A percentile compares a stretch with the other conserved stretches of the same genome.
phyloP scores from a whole-genome alignment of 2,888 invertebrate genomes.

The Macaria liturata region DNA sequence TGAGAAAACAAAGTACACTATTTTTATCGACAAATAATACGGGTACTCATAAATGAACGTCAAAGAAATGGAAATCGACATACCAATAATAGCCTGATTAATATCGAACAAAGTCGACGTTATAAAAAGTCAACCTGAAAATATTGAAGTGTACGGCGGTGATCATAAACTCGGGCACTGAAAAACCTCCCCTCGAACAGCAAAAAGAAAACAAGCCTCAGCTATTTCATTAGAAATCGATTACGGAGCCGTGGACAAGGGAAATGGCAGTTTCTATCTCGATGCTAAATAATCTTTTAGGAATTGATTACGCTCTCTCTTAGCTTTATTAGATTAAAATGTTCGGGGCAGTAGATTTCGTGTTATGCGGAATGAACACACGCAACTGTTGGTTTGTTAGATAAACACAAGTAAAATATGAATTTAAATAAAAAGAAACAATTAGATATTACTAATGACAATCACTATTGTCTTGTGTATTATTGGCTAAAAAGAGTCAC shows the following conservation, averaged over 20 bases:
- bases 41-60: too few species aligned
- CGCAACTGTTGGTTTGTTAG: too few species aligned
- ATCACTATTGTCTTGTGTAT: too few species aligned
- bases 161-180: constrained; percentile 16
- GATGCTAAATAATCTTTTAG: constrained; percentile 12
- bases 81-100: too few species aligned
- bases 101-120: too few species aligned
- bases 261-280: constrained; percentile 14
- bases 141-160: constrained; percentile 8
- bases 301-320: constrained; percentile 2
- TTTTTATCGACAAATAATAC: too few species aligned
- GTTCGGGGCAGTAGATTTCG: background rate
- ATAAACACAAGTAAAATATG: too few species aligned
- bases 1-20: too few species aligned
- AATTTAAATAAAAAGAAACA: too few species aligned
- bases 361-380: background rate
- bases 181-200: constrained; percentile 15
- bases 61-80: too few species aligned
- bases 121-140: constrained; percentile 1
- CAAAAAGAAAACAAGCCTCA: constrained; percentile 22
- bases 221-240: constrained; percentile 26
- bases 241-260: constrained; percentile 18
- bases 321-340: constrained; percentile 1
- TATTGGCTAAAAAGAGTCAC: too few species aligned
- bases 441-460: too few species aligned